phyloP scores from a whole-genome alignment of 2,888 invertebrate species.

The Drosophila subquinaria region DNA sequence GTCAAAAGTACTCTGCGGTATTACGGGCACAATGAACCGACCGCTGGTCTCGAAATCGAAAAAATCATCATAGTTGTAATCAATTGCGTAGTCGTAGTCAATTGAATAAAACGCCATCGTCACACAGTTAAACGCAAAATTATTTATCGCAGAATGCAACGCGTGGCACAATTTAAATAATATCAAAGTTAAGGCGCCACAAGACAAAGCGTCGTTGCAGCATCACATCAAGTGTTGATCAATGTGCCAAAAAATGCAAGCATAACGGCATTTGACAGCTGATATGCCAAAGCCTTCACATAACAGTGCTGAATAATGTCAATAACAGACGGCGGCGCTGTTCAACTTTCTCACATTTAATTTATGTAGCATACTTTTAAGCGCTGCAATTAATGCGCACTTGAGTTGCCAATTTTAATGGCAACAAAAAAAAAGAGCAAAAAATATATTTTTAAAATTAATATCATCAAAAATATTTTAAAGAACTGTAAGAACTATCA shows the following conservation, averaged over 20 bases:
- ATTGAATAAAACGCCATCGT: slow-evolving; percentile 18
- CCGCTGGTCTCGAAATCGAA: slow-evolving; percentile 20
- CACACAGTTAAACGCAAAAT: not conserved
- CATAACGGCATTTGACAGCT: slow-evolving; percentile 63
- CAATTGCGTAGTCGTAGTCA: slow-evolving; percentile 28
- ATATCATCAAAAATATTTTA: not conserved
- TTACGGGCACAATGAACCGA: slow-evolving; percentile 49
- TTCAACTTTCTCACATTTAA: not conserved
- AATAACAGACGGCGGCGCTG: slow-evolving; percentile 38
- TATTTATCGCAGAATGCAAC: not conserved
- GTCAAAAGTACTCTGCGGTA: not conserved
- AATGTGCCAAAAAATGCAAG: not conserved
- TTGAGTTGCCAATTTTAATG: not conserved
- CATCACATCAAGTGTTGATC: slow-evolving; percentile 16
- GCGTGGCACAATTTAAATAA: not conserved
- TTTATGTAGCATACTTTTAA: slow-evolving; percentile 45
- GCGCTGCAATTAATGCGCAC: slow-evolving; percentile 5
- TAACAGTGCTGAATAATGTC: slow-evolving; percentile 37
- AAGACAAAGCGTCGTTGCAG: not conserved
- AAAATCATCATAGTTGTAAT: slow-evolving; percentile 6
- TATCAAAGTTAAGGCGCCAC: not conserved
- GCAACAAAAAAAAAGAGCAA: not conserved
- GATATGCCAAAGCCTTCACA: not conserved
- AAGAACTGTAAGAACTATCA: no score
- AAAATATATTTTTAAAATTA: not conserved